Percentiles rank a stretch among this genome's conserved stretches.
These are phyloP conservation scores for Sarotherodon lohbergeri DNA, from an alignment of 2,113 vertebrate species.

Conservation along the genomic window DNA sequence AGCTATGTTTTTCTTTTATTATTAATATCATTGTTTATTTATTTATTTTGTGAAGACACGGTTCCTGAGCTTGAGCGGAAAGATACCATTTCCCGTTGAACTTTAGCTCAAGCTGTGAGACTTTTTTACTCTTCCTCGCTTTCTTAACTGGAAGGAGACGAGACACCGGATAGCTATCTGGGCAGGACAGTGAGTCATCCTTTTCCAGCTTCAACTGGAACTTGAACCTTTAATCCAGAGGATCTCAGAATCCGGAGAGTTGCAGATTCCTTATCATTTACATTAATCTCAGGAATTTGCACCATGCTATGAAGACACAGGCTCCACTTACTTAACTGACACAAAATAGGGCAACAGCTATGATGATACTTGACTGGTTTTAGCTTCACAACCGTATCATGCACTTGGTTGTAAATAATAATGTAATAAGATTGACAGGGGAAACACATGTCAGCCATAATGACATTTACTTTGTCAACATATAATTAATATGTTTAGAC, in stretches of 20 bases:
- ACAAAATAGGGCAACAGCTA: conserved; percentile 58
- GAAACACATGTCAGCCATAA: not conserved
- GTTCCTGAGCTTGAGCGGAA: conserved; percentile 2
- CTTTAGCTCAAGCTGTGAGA: not conserved
- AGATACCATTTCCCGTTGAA: conserved; percentile 38
- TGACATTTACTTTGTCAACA: not conserved
- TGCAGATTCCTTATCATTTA: conserved; percentile 76
- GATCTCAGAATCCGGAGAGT: conserved; percentile 69
- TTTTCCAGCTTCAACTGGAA: conserved; percentile 61
- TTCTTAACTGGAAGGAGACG: conserved; percentile 23
- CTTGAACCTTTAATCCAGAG: conserved; percentile 73
- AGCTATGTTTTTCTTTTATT: not conserved
- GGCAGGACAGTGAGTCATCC: conserved; percentile 53
- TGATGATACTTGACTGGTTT: conserved; percentile 50
- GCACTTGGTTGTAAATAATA: conserved; percentile 62
- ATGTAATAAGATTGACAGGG: conserved; percentile 52
- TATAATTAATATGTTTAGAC: not conserved
- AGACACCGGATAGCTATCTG: conserved; percentile 43
- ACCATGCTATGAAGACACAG: conserved; percentile 59
- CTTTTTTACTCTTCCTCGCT: conserved; percentile 22
- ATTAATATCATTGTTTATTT: not conserved
- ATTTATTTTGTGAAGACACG: not conserved
- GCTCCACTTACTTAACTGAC: conserved; percentile 60
- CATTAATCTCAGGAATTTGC: conserved; percentile 71
- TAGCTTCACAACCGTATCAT: conserved; percentile 53